These are phyloP conservation scores for Ramphastos sulfuratus DNA, from an alignment of 2,113 vertebrate genomes.

Conservation along the genomic window DNA sequence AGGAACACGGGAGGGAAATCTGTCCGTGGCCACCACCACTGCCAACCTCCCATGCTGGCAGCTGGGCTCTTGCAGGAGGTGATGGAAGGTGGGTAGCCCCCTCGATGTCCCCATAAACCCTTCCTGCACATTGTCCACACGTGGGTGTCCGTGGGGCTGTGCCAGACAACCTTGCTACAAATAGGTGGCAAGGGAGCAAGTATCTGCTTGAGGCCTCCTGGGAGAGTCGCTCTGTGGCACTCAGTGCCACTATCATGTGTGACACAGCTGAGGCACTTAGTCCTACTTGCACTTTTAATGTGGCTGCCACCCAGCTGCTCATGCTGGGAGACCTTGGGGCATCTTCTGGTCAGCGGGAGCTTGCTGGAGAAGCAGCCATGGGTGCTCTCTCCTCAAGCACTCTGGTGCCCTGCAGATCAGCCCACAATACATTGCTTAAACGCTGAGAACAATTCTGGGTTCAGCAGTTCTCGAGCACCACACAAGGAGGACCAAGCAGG, in stretches of 20 bases:
- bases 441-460: background rate
- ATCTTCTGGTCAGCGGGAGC: background rate
- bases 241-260: background rate
- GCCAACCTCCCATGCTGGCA: background rate
- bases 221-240: background rate
- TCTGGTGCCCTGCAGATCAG: background rate
- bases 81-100: background rate
- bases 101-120: background rate
- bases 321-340: background rate
- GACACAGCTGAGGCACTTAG: background rate
- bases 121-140: accelerated
- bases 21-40: background rate
- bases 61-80: background rate
- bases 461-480: background rate
- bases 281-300: accelerated
- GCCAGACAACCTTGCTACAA: background rate
- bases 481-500: background rate
- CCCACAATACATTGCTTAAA: background rate
- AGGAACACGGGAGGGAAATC: background rate
- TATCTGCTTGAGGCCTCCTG: background rate
- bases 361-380: background rate
- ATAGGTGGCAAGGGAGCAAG: background rate
- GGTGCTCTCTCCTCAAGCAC: background rate
- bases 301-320: background rate
- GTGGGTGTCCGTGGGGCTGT: background rate